Base-by-base conservation (phyloP, 2,888 invertebrate genomes). In the Sicus ferrugineus region DNA sequence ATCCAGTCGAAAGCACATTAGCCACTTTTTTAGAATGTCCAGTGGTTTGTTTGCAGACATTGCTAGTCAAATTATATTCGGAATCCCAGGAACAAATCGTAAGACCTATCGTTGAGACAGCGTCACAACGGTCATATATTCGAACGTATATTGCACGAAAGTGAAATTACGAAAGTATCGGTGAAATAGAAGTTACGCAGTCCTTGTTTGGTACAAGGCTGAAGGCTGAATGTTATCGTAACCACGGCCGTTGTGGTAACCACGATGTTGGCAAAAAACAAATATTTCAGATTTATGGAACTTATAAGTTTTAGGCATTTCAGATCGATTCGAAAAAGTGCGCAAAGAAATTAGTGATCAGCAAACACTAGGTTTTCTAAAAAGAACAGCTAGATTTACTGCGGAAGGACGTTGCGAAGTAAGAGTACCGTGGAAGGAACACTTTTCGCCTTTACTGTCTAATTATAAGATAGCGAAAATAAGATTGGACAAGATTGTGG, bases 211-310 rank as follows among this genome's bases (percentile, higher is more conserved):
- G 34, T 34, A 34, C 34, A 34, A 7, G 34, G 6, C 11, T 34
- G 34, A 34, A 42, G 42, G 7, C 14, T 14, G 42, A 14, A 7
- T 42, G 42, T 42, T 42, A 42, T 42, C 9, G 14, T 42, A 11
- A 50, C 7, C 1, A 50, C 50, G 21, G 21, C 21, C 19, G n/a
- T 50, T 50, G n/a, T 50, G 21, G 19, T 34, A 34, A 34, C 34
- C 14, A 34, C 34, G 14, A 34, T 1, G 1, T 34, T 34, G 2
- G 34, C 14, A 50, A 5, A 21, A 50, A n/a, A 21, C 50, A n/a
- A 50, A 50, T 50, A n/a, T 50, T 1, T 50, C 50, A n/a, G 50
- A 50, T 21, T 50, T 50, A 7, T 50, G 50, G 50, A 50, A 21
- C 6, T 50, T 50, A 50, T 1, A 50, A 7, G 21, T 50, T 50